A percentile compares a stretch with the other conserved stretches of the same genome.
Evolutionary conservation across 2,888 invertebrate genomes (phyloP).

Genomic region (Eledone cirrhosa): DNA sequence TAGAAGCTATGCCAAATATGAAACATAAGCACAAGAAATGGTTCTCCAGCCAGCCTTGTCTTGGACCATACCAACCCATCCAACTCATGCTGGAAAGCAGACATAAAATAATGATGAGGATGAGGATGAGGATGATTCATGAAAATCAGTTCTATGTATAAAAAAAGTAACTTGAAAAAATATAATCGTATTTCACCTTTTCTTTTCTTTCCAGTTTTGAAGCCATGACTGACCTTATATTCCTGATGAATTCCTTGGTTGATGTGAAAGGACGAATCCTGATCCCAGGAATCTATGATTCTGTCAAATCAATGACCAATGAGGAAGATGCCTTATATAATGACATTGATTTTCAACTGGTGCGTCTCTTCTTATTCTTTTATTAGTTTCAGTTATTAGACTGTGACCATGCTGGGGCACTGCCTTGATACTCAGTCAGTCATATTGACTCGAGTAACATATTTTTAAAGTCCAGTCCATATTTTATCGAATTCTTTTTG

Average conservation of each 20-base stretch:
- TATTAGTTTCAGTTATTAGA: too few relatives aligned
- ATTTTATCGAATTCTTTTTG: too few relatives aligned
- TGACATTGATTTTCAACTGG: constrained; percentile 85
- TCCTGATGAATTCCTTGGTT: constrained; percentile 83
- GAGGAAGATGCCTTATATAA: constrained; percentile 76
- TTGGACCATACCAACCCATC: too few relatives aligned
- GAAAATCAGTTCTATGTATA: too few relatives aligned
- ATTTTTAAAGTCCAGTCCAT: not conserved
- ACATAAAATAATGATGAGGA: too few relatives aligned
- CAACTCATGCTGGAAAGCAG: too few relatives aligned
- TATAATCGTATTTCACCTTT: not conserved
- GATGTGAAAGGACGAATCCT: constrained; percentile 88
- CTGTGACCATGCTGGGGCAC: too few relatives aligned
- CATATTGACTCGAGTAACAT: not conserved
- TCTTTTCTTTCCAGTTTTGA: constrained; percentile 72
- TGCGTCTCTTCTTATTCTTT: constrained; percentile 36
- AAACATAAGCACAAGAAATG: too few relatives aligned
- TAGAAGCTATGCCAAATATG: too few relatives aligned
- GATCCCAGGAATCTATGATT: constrained; percentile 82
- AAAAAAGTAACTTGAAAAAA: too few relatives aligned
- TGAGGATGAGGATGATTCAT: too few relatives aligned
- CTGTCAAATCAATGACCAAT: constrained; percentile 79
- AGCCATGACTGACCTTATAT: constrained; percentile 80
- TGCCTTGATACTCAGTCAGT: not conserved
- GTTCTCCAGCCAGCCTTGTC: too few relatives aligned